phyloP scores from a whole-genome alignment of 2,888 invertebrate species.

The Ptychoptera albimana region DNA sequence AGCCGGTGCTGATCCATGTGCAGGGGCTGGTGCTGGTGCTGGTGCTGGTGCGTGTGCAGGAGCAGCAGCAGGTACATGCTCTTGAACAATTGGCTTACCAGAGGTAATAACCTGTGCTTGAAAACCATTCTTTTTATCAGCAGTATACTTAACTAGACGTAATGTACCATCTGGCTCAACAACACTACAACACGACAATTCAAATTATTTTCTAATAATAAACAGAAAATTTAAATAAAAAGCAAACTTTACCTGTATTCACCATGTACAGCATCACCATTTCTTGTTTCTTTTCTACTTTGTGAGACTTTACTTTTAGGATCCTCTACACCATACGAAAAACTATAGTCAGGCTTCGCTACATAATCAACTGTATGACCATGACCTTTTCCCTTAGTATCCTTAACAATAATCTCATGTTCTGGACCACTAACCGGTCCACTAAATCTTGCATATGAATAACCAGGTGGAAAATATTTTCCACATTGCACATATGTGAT shows the following conservation, averaged over 20 bases:
- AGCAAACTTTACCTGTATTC: conserved; percentile 43
- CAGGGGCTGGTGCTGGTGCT: neutral
- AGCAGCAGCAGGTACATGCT: conserved; percentile 12
- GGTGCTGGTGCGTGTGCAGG: neutral
- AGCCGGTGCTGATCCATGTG: neutral
- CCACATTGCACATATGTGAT: conserved; percentile 3
- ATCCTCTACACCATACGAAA: conserved; percentile 62
- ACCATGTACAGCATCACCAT: conserved; percentile 55
- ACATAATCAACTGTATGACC: conserved; percentile 44
- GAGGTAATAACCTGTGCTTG: conserved; percentile 36
- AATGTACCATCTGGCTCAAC: conserved; percentile 60
- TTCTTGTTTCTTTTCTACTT: conserved; percentile 52
- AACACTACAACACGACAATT: conserved; percentile 33
- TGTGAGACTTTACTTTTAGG: conserved; percentile 55
- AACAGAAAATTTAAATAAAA: neutral
- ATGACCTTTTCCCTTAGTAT: conserved; percentile 27
- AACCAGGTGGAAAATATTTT: conserved; percentile 35
- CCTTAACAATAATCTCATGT: conserved; percentile 22
- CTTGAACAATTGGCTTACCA: conserved; percentile 21
- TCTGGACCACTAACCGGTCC: conserved; percentile 56
- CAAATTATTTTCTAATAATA: too few relatives aligned
- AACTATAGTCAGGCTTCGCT: conserved; percentile 59
- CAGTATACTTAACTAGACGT: conserved; percentile 54
- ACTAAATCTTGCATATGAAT: conserved; percentile 53
- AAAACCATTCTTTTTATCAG: conserved; percentile 58